Evolutionary conservation across 2,888 invertebrate genomes (phyloP).

Genomic region (Globia sparganii): DNA sequence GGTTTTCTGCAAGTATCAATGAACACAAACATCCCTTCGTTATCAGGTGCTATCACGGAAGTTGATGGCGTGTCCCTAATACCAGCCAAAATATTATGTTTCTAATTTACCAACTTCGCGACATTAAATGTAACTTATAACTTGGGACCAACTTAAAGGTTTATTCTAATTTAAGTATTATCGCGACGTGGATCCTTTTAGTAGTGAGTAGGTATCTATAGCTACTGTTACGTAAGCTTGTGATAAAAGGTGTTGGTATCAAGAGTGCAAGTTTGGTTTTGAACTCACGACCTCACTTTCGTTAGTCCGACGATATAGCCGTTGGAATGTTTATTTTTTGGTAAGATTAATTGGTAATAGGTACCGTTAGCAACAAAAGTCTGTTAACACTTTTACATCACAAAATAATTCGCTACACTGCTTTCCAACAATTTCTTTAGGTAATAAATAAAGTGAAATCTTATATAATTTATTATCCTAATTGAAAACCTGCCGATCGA

Average conservation of each 20-base stretch:
- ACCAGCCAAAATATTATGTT: conserved; percentile 56
- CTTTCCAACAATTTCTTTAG: too few relatives aligned
- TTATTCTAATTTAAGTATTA: conserved; percentile 39
- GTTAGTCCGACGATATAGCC: neutral
- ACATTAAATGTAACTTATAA: conserved; percentile 57
- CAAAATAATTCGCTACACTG: too few relatives aligned
- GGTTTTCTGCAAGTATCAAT: neutral
- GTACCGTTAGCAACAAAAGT: too few relatives aligned
- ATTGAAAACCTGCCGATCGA: too few relatives aligned
- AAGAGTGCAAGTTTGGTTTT: neutral
- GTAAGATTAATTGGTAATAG: too few relatives aligned
- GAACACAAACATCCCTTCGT: conserved; percentile 8
- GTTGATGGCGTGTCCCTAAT: conserved; percentile 56
- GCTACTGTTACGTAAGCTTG: neutral
- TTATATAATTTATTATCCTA: too few relatives aligned
- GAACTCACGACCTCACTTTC: neutral
- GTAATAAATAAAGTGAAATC: too few relatives aligned
- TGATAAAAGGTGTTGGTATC: neutral
- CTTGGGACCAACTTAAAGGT: conserved; percentile 52
- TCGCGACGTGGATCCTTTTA: conserved; percentile 20
- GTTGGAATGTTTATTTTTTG: neutral
- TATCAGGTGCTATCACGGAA: conserved; percentile 14
- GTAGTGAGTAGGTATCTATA: neutral
- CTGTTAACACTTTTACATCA: too few relatives aligned
- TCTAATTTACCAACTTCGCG: conserved; percentile 57